Evolutionary conservation across 2,113 vertebrate genomes (phyloP), one percentile per base, ranked within the genome.

Genomic region (Sminthopsis crassicaudata): DNA sequence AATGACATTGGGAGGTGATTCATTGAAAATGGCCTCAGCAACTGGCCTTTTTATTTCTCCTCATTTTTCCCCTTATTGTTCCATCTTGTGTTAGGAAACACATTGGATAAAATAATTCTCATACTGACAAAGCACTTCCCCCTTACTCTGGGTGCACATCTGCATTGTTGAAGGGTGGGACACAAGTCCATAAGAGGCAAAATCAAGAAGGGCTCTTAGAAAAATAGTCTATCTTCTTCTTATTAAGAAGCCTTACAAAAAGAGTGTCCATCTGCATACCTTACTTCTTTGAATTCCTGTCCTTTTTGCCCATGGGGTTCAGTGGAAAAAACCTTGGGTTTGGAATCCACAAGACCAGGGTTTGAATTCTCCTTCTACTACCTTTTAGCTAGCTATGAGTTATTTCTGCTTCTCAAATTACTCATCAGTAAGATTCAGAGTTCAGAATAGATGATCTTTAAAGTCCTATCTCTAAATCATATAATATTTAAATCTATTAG

Each of bases 21-120:
- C 12, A 11, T 97, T 95, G 95, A 89, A 91, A 94, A 57, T 8
- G 57, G 55, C 57, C 89, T 92, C 92, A 97, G 97, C 2, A 48
- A 97, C 92, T 53, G 94, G 95, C 94, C 93, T 97, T 97, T 90
- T 95, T 92, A 92, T 55, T 91, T 89, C 48, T 96, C 92, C 94
- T 54, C 46, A 96, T 97, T 93, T 96, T 96, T 96, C 91, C 91
- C 94, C 0, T 93, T 96, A 97, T 96, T 96, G 96, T 98, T 96
- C 94, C 96, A 95, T 0, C 67, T 91, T 36, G 27, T 25, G n/a
- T 4, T 48, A 91, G 96, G 95, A 88, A 60, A 92, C 97, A 97
- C 94, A 93, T 93, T 60, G 97, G 94, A 92, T 95, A 92, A 97
- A 97, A 97, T 94, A 76, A 96, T 94, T 96, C 92, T 93, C 52